A percentile compares a stretch with the other conserved stretches of the same genome.
Conservation (phyloP, 2,797 vertebrate species). For the Galagoides demidoff region DNA sequence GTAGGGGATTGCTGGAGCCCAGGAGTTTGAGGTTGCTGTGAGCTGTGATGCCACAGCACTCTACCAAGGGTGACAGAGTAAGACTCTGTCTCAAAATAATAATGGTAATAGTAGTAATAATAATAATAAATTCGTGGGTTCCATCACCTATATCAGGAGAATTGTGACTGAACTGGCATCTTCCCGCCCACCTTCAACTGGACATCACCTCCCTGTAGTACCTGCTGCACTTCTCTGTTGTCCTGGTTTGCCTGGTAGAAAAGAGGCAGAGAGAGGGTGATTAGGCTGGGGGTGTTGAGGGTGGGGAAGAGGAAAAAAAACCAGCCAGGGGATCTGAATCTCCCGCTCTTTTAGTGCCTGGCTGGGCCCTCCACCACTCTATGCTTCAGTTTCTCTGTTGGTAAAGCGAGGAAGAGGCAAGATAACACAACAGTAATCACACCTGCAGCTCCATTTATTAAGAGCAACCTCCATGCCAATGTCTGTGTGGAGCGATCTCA, state of each 20-base stretch:
- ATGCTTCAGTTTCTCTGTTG: background rate
- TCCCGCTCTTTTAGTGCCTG: background rate
- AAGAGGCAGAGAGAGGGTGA: background rate
- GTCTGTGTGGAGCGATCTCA: background rate
- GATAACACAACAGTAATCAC: background rate
- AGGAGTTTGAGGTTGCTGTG: too few species aligned
- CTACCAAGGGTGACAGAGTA: too few species aligned
- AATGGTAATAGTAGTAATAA: too few species aligned
- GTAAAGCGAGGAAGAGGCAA: background rate
- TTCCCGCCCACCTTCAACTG: fast-evolving
- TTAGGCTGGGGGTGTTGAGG: background rate
- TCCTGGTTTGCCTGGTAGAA: conserved; percentile 64
- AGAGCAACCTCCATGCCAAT: background rate
- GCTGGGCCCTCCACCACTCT: background rate
- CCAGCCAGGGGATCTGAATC: background rate
- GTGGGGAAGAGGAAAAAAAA: background rate
- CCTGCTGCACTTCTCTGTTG: conserved; percentile 55
- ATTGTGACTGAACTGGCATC: fast-evolving
- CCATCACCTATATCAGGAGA: background rate
- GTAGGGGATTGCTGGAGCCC: too few species aligned
- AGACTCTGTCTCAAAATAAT: too few species aligned
- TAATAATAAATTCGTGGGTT: background rate
- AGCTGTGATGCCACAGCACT: too few species aligned
- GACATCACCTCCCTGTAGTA: background rate
- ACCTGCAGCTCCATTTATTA: background rate